A percentile compares a stretch with the other conserved stretches of the same genome.
These are phyloP conservation scores for Drosophila bocki DNA, from an alignment of 1,140 invertebrate genomes.

Conservation along the genomic window DNA sequence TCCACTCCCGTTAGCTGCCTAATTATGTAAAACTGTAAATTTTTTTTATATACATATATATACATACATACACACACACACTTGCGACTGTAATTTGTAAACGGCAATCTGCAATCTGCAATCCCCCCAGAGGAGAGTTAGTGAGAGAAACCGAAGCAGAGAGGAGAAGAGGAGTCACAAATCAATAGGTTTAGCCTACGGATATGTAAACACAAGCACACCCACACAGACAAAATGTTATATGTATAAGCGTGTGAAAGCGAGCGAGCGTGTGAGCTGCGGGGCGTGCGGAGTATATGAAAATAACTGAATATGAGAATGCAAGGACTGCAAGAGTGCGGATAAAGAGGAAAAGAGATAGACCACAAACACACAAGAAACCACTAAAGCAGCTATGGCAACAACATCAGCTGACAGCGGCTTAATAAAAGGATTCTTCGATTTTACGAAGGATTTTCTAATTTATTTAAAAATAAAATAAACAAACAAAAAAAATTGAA, in stretches of 20 bases:
- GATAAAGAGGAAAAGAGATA: constrained; percentile 24
- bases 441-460: constrained; percentile 84
- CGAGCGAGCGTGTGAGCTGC: constrained; percentile 39
- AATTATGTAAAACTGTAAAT: constrained; percentile 68
- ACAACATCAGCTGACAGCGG: constrained; percentile 32
- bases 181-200: constrained; percentile 66
- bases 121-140: constrained; percentile 28
- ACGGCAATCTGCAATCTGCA: constrained; percentile 38
- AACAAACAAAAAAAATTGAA: constrained; percentile 66
- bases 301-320: constrained; percentile 27
- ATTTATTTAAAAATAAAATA: constrained; percentile 83
- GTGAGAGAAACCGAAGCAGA: constrained; percentile 1
- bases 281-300: constrained; percentile 42
- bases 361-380: constrained; percentile 31
- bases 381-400: constrained; percentile 41
- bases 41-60: constrained; percentile 64
- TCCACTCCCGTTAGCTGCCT: constrained; percentile 21
- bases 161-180: constrained; percentile 42
- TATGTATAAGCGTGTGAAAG: constrained; percentile 63
- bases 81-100: constrained; percentile 16
- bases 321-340: constrained; percentile 16
- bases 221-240: constrained; percentile 49
- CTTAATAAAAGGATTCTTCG: constrained; percentile 68
- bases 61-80: constrained; percentile 6
- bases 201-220: constrained; percentile 32